These are phyloP conservation scores for Crenuchus spilurus DNA, from an alignment of 2,797 vertebrate genomes.

Conservation along the genomic window DNA sequence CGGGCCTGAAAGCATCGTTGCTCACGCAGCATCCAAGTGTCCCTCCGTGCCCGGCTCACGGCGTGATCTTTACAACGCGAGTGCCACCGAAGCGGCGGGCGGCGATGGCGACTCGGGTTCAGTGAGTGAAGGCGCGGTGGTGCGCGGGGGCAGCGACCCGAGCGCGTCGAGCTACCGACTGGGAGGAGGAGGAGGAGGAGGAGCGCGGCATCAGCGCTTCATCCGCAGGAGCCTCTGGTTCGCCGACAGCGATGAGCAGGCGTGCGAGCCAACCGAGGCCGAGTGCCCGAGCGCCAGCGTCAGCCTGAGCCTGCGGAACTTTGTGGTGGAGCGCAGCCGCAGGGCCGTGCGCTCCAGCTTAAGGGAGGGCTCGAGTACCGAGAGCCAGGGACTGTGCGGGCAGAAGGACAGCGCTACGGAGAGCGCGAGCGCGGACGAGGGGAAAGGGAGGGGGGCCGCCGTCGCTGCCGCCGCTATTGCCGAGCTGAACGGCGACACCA, in stretches of 20 bases:
- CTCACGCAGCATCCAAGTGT: slow-evolving; percentile 61
- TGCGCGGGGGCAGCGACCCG: slow-evolving; percentile 76
- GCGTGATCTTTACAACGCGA: slow-evolving; percentile 56
- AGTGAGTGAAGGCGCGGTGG: slow-evolving; percentile 65
- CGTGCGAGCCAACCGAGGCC: slow-evolving; percentile 83
- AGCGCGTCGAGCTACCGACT: slow-evolving; percentile 76
- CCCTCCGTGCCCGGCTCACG: slow-evolving; percentile 66
- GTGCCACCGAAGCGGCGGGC: slow-evolving; percentile 67
- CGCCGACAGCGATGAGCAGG: slow-evolving; percentile 87
- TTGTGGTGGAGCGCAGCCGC: slow-evolving; percentile 82
- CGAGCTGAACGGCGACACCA: slow-evolving; percentile 51
- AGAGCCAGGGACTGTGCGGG: slow-evolving; percentile 70
- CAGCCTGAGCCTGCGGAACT: slow-evolving; percentile 81
- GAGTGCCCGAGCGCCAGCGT: slow-evolving; percentile 79
- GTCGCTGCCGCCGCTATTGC: slow-evolving; percentile 43
- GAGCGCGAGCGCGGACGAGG: slow-evolving; percentile 70
- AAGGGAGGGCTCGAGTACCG: slow-evolving; percentile 69
- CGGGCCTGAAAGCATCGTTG: slow-evolving; percentile 44
- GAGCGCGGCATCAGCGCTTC: slow-evolving; percentile 81
- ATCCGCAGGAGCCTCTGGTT: slow-evolving; percentile 92
- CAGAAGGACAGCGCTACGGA: slow-evolving; percentile 72
- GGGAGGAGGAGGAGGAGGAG: slow-evolving; percentile 50
- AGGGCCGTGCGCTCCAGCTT: slow-evolving; percentile 59
- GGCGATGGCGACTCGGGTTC: slow-evolving; percentile 68
- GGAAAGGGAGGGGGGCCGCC: slow-evolving; percentile 77